Evolutionary conservation across 2,113 vertebrate species (phyloP).

Genomic region (Ginglymostoma cirratum): DNA sequence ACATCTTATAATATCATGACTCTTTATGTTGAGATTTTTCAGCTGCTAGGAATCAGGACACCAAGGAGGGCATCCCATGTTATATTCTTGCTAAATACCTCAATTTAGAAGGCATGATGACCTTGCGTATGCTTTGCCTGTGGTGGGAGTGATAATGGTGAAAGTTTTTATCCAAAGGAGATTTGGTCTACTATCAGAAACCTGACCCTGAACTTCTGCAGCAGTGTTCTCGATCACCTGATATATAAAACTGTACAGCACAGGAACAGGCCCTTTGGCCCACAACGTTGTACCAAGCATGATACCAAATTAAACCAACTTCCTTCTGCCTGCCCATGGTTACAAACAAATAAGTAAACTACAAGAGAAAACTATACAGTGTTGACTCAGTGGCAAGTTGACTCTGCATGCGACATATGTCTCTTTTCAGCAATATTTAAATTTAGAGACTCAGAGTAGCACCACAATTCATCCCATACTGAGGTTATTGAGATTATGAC

Average conservation of each 20-base stretch:
- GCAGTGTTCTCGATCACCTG: background rate
- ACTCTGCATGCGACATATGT: no score
- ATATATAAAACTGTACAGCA: background rate
- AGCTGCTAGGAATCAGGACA: background rate
- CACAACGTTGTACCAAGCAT: no score
- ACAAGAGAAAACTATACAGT: no score
- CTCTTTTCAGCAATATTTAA: background rate
- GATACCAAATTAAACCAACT: no score
- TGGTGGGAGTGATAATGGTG: no score
- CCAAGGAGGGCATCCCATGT: background rate
- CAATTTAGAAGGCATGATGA: background rate
- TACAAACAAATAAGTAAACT: no score
- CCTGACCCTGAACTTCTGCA: background rate
- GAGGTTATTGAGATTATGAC: background rate
- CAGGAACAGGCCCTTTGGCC: no score
- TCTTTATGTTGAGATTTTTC: background rate
- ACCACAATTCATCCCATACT: background rate
- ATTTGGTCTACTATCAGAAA: background rate
- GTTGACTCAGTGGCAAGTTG: no score
- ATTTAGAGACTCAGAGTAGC: background rate
- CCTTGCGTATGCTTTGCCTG: background rate
- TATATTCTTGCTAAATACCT: background rate
- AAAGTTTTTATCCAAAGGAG: background rate
- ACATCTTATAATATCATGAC: no score
- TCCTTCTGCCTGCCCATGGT: no score